Conservation (phyloP, 2,113 vertebrate species). For the Corythoichthys intestinalis region DNA sequence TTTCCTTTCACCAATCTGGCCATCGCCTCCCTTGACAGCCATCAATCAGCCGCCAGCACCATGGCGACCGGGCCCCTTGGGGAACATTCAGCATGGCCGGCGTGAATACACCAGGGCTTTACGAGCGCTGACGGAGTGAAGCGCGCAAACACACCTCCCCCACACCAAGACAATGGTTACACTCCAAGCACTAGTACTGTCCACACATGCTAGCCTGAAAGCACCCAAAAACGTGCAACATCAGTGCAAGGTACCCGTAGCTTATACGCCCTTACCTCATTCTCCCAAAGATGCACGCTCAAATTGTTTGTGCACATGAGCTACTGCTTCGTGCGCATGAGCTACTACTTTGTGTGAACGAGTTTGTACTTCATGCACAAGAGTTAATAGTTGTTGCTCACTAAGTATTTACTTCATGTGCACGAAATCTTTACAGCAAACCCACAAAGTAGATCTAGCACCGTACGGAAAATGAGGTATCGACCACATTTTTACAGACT, state of each 20-base stretch:
- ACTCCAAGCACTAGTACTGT: slow-evolving; percentile 67
- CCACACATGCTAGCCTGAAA: slow-evolving; percentile 40
- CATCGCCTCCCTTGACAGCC: slow-evolving; percentile 81
- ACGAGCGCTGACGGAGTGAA: slow-evolving; percentile 58
- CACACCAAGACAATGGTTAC: slow-evolving; percentile 71
- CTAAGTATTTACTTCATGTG: no score
- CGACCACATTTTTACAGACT: no score
- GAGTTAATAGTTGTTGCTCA: no score
- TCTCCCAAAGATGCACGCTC: slow-evolving; percentile 40
- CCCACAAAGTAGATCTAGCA: no score
- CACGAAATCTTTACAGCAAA: no score
- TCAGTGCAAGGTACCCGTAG: slow-evolving; percentile 44
- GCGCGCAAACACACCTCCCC: slow-evolving; percentile 57
- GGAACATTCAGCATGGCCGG: slow-evolving; percentile 79
- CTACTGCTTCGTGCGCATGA: no score
- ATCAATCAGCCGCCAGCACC: slow-evolving; percentile 82
- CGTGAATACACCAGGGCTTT: slow-evolving; percentile 76
- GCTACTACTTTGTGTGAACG: no score
- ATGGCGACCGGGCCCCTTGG: slow-evolving; percentile 78
- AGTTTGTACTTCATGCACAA: no score
- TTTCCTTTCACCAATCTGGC: slow-evolving; percentile 79
- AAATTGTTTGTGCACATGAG: no score
- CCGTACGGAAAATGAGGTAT: no score
- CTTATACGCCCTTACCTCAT: slow-evolving; percentile 27
- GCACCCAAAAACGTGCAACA: slow-evolving; percentile 24